Base-by-base conservation (phyloP, 2,888 invertebrate genomes). In the Acleris emargana region DNA sequence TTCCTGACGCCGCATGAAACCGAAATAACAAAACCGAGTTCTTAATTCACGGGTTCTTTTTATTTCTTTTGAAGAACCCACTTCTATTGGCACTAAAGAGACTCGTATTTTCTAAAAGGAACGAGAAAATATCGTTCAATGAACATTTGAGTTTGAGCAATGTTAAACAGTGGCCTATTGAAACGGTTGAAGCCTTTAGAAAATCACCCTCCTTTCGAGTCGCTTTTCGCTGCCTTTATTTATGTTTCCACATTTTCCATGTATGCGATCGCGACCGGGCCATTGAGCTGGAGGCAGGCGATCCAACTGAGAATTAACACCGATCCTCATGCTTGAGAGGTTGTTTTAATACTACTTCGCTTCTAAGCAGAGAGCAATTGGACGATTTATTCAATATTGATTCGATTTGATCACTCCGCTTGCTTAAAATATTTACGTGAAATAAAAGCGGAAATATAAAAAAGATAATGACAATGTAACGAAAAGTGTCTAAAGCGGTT, bases 211-310 rank as follows among this genome's bases (percentile, higher is more conserved):
- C 85, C 80, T 84, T 87, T 87, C 77, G 83, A 83, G 81, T 82
- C 81, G 84, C 83, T 86, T 88, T 85, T 86, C 82, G 82, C 86
- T 78, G 80, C 78, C 81, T 80, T 80, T 84, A 84, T 90, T 89
- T 87, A 89, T 87, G 82, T 87, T 89, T 84, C 84, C 82, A 87
- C 86, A 87, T 88, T 90, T 89, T 87, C 89, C 89, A 89, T 89
- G 86, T 64, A 55, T 80, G 87, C 81, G 87, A 87, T 84, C 84
- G 83, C 81, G 86, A 79, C 80, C 83, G 79, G 85, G 81, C 81
- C 76, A 82, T 78, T 84, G 83, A 83, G 84, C 81, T 78, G 81
- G 78, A 79, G 82, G 79, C 80, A 82, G 75, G 64, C 83, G 83
- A 85, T 87, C 84, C 86, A 83, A 76, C 78, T 80, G 81, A 83